Percentiles rank a stretch among this genome's conserved stretches.
Evolutionary conservation across 2,888 invertebrate genomes (phyloP).

Genomic region (Meiosimyza decipiens): DNA sequence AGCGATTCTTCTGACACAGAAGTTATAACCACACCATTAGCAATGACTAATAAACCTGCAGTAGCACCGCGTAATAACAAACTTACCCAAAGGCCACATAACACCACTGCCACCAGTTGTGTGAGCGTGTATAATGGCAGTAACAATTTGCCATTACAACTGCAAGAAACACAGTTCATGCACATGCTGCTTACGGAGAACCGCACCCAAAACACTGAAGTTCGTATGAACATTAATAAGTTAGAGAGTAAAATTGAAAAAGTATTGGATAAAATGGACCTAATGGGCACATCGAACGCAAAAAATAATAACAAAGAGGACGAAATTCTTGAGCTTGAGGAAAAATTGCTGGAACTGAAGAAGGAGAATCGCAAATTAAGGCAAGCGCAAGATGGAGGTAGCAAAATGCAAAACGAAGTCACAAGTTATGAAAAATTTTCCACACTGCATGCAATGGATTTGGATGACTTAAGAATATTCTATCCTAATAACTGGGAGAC

Average conservation of each 20-base stretch:
- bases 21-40: conserved; percentile 43
- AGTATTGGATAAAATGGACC: conserved; percentile 70
- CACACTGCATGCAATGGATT: conserved; percentile 27
- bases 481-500: conserved; percentile 30
- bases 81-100: conserved; percentile 50
- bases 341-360: conserved; percentile 62
- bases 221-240: conserved; percentile 74
- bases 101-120: conserved; percentile 30
- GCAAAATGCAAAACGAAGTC: neutral
- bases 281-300: conserved; percentile 35
- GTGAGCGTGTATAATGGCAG: conserved; percentile 7
- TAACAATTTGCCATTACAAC: conserved; percentile 21
- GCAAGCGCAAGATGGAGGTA: conserved; percentile 40
- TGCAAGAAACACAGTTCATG: conserved; percentile 65
- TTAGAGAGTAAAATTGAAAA: conserved; percentile 74
- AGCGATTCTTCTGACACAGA: conserved; percentile 69
- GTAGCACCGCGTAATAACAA: conserved; percentile 43
- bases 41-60: conserved; percentile 14
- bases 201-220: conserved; percentile 74
- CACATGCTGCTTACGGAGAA: conserved; percentile 72
- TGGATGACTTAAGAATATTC: conserved; percentile 35
- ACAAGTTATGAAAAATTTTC: conserved; percentile 22
- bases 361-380: conserved; percentile 61
- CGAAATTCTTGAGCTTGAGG: conserved; percentile 60
- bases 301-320: conserved; percentile 48